Evolutionary conservation across 2,113 vertebrate species (phyloP).

Genomic region (Taxidea taxus): DNA sequence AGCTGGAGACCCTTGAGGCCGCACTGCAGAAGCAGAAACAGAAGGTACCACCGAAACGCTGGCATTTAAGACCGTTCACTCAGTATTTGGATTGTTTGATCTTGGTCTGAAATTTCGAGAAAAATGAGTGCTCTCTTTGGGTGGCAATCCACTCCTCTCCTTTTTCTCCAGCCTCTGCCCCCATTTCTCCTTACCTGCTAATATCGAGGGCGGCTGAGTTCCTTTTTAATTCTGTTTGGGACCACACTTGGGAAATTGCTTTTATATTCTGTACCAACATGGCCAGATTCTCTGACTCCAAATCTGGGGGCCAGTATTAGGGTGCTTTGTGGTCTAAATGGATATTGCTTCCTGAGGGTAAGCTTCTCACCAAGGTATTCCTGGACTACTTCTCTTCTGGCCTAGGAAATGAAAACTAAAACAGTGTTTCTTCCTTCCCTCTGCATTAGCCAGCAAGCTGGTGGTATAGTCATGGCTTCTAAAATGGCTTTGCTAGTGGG

Average conservation of each 20-base stretch:
- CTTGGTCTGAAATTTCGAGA: neutral
- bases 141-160: rapidly evolving
- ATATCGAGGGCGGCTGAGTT: neutral
- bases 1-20: slow-evolving; percentile 91
- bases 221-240: neutral
- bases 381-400: neutral
- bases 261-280: neutral
- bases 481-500: neutral
- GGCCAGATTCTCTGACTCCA: neutral
- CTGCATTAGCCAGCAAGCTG: neutral
- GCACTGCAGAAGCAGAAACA: slow-evolving; percentile 94
- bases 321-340: neutral
- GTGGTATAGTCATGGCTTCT: neutral
- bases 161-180: neutral
- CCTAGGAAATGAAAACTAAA: neutral
- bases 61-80: neutral
- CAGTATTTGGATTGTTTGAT: neutral
- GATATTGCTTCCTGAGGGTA: neutral
- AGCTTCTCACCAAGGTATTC: neutral
- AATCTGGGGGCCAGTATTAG: neutral
- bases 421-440: neutral
- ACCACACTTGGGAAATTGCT: neutral
- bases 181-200: neutral
- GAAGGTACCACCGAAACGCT: slow-evolving; percentile 82
- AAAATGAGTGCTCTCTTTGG: neutral